These are phyloP conservation scores for Chrysolina americana DNA, from an alignment of 2,888 invertebrate genomes.

Conservation along the genomic window DNA sequence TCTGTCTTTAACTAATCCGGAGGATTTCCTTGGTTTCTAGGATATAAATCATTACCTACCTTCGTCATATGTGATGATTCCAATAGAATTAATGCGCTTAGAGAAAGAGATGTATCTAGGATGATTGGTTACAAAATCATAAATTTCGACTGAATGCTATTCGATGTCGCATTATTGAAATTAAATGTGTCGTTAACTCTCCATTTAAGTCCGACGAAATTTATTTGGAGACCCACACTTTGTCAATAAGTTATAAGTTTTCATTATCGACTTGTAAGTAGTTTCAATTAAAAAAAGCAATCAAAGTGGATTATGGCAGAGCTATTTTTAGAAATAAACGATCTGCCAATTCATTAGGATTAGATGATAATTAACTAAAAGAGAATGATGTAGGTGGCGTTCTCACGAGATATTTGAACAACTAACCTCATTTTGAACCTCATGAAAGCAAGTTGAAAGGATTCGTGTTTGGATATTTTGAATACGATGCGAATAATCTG, in stretches of 20 bases:
- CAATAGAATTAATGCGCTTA: too few relatives aligned
- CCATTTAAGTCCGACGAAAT: slow-evolving; percentile 27
- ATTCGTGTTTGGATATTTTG: too few relatives aligned
- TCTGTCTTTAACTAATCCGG: too few relatives aligned
- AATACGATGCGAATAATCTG: too few relatives aligned
- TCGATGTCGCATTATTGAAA: slow-evolving; percentile 27
- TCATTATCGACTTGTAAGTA: slow-evolving; percentile 15
- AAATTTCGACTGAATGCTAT: slow-evolving; percentile 24
- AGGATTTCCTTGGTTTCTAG: too few relatives aligned
- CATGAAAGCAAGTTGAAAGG: background rate
- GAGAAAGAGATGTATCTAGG: background rate
- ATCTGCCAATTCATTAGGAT: slow-evolving; percentile 32
- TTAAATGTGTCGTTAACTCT: slow-evolving; percentile 29
- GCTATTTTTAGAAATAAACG: slow-evolving; percentile 27
- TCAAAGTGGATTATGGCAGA: background rate
- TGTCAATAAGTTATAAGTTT: slow-evolving; percentile 21
- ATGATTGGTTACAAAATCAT: slow-evolving; percentile 14
- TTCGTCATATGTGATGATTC: too few relatives aligned
- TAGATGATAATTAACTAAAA: slow-evolving; percentile 27
- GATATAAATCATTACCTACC: too few relatives aligned
- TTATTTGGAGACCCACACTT: slow-evolving; percentile 27
- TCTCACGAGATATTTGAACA: slow-evolving; percentile 9
- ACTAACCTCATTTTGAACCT: background rate
- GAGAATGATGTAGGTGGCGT: slow-evolving; percentile 11
- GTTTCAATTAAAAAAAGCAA: slow-evolving; percentile 28